Conservation (phyloP, 2,888 invertebrate species). For the Catocala sponsa region DNA sequence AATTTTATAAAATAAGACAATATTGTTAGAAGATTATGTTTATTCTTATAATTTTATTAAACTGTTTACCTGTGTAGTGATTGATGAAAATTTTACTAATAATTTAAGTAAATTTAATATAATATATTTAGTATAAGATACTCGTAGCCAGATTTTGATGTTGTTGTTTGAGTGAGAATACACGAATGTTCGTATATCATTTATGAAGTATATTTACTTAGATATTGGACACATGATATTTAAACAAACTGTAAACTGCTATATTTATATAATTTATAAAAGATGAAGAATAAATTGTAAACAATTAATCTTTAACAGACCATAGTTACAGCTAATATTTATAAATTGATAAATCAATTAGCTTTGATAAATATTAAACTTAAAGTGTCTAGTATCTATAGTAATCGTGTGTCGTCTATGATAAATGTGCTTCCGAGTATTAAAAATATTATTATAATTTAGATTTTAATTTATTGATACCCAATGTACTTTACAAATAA, state of each 20-base stretch:
- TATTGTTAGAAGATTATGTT: constrained; percentile 27
- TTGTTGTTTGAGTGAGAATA: constrained; percentile 25
- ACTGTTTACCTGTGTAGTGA: constrained; percentile 40
- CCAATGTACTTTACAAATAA: constrained; percentile 23
- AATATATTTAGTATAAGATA: constrained; percentile 40
- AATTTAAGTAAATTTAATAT: constrained; percentile 32
- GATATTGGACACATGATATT: constrained; percentile 21
- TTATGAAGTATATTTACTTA: constrained; percentile 22
- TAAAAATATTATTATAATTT: constrained; percentile 28
- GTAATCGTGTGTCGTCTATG: constrained; percentile 21
- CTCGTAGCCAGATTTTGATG: constrained; percentile 45
- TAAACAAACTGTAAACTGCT: no score
- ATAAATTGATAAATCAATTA: no score
- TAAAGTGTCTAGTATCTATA: constrained; percentile 29
- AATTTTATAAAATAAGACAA: constrained; percentile 34
- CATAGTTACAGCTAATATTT: no score
- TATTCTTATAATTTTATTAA: constrained; percentile 39
- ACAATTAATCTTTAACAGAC: no score
- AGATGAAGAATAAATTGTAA: no score
- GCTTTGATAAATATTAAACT: no score
- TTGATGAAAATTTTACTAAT: constrained; percentile 29
- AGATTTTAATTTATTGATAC: constrained; percentile 22
- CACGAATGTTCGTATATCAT: constrained; percentile 29
- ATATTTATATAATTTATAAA: no score
- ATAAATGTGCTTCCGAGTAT: constrained; percentile 58